Percentiles rank a stretch among this genome's conserved stretches.
phyloP scores from a whole-genome alignment of 53 echinoderm and acorn worm genomes.

The Patiria pectinifera region DNA sequence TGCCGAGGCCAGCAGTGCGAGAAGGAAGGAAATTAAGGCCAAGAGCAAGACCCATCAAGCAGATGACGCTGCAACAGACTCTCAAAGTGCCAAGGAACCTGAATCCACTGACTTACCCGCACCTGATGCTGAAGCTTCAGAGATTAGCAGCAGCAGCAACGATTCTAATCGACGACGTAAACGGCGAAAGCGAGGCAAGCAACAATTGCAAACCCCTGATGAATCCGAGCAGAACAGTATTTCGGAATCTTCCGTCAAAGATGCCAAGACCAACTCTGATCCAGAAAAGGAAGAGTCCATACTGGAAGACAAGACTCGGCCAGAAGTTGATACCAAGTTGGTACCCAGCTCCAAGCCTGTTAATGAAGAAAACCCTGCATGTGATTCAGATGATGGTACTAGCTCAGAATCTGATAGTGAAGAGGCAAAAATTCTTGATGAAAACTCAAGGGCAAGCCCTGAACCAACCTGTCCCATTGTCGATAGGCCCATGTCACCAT shows the following conservation, averaged over 20 bases:
- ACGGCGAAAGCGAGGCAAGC: conserved; percentile 47
- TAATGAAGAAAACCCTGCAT: neutral
- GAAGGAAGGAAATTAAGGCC: conserved; percentile 42
- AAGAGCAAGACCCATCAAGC: neutral
- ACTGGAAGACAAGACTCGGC: neutral
- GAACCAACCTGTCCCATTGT: neutral
- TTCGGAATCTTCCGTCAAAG: neutral
- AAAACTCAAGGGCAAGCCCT: neutral
- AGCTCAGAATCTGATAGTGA: conserved; percentile 44
- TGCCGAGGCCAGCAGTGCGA: conserved; percentile 11
- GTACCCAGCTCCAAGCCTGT: neutral
- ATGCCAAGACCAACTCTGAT: neutral
- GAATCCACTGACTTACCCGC: neutral
- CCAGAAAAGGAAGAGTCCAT: neutral
- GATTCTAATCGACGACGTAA: conserved; percentile 27
- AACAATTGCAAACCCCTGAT: neutral
- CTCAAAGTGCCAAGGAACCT: neutral
- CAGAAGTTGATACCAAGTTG: neutral
- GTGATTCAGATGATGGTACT: conserved; percentile 26
- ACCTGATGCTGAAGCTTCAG: conserved; percentile 6
- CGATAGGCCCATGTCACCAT: neutral
- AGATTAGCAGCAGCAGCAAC: neutral
- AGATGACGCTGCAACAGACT: neutral
- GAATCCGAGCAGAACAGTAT: neutral
- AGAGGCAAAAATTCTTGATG: neutral